Conservation (phyloP, 2,888 invertebrate genomes). For the Caenorhabditis wallacei region DNA sequence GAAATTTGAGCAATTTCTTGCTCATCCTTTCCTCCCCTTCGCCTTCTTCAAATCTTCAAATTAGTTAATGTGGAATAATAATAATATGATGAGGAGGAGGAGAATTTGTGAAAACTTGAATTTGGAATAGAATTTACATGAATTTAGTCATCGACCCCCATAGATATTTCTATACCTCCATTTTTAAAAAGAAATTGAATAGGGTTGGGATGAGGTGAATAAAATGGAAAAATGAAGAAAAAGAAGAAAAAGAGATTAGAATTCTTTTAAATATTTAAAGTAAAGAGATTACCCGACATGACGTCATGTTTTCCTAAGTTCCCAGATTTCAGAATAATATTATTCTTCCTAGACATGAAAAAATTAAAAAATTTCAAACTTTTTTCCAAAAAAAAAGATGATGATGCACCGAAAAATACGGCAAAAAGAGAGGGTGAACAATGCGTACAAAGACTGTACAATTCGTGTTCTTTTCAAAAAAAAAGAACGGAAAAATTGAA, state of each 20-base stretch:
- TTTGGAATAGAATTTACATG: conserved; percentile 57
- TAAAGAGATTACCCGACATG: conserved; percentile 14
- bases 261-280: conserved; percentile 18
- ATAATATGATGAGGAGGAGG: not conserved
- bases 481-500: conserved; percentile 3
- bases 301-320: not conserved
- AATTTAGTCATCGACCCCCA: conserved; percentile 21
- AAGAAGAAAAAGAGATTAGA: conserved; percentile 8
- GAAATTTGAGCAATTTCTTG: conserved; percentile 31
- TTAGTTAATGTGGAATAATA: conserved; percentile 33
- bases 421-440: conserved; percentile 20
- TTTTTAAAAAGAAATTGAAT: conserved; percentile 4
- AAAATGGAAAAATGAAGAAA: not conserved
- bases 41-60: conserved; percentile 26
- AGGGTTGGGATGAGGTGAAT: not conserved
- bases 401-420: conserved; percentile 1
- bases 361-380: not conserved
- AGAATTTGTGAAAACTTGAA: conserved; percentile 32
- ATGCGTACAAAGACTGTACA: conserved; percentile 52
- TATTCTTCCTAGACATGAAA: too few species aligned
- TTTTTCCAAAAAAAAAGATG: conserved; percentile 4
- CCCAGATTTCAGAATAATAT: too few species aligned
- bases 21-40: not conserved
- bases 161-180: conserved; percentile 22
- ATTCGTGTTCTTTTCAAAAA: conserved; percentile 8